These are phyloP conservation scores for Cheilosia pagana DNA, from an alignment of 2,888 invertebrate genomes.

Conservation along the genomic window DNA sequence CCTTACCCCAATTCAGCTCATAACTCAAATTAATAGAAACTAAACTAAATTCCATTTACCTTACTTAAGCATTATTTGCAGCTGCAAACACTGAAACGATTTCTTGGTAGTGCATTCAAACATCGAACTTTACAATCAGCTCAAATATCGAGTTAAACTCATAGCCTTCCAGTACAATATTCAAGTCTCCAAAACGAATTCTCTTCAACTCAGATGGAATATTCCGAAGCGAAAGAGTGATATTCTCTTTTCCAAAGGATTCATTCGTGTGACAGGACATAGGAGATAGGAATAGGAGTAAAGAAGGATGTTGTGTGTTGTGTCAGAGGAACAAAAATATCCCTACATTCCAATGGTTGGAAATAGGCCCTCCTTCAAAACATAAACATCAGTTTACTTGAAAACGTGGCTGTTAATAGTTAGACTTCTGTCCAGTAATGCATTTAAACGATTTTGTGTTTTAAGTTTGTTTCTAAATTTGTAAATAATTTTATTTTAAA, in stretches of 20 bases:
- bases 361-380: constrained; percentile 6
- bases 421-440: background rate
- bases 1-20: too few relatives aligned
- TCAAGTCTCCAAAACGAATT: constrained; percentile 22
- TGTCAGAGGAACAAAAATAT: constrained; percentile 13
- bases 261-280: background rate
- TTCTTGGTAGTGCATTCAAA: too few relatives aligned
- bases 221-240: background rate
- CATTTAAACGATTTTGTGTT: background rate
- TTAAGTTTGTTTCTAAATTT: background rate
- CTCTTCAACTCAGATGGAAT: background rate
- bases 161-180: background rate
- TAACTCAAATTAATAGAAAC: too few relatives aligned
- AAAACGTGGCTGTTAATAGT: constrained; percentile 8
- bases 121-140: background rate
- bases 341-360: constrained; percentile 24
- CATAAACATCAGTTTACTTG: constrained; percentile 26
- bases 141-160: background rate
- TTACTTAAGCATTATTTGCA: too few relatives aligned
- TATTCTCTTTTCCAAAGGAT: background rate
- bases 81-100: too few relatives aligned
- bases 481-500: too few relatives aligned
- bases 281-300: too few relatives aligned
- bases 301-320: too few relatives aligned
- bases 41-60: too few relatives aligned